Conservation (phyloP, 2,113 vertebrate species). For the Kryptolebias marmoratus region DNA sequence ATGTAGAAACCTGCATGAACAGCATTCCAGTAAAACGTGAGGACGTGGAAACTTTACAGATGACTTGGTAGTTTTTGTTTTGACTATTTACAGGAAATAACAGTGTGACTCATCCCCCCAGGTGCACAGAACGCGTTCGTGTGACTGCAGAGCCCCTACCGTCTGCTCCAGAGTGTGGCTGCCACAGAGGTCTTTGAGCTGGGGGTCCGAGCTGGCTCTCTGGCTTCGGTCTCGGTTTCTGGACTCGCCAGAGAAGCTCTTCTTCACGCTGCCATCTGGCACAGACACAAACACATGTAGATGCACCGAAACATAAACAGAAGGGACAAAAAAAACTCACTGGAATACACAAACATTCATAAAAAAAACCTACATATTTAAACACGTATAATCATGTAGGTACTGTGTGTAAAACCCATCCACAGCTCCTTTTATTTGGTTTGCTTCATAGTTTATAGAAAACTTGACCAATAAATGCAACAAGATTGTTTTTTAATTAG, state of each 20-base stretch:
- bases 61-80: conserved; percentile 14
- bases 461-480: conserved; percentile 3
- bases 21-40: conserved; percentile 30
- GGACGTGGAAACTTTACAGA: conserved; percentile 35
- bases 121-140: not conserved
- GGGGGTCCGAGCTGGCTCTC: conserved; percentile 77
- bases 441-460: not conserved
- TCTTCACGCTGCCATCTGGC: conserved; percentile 85
- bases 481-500: conserved; percentile 14
- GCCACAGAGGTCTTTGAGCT: conserved; percentile 75
- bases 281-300: conserved; percentile 11
- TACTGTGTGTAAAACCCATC: not conserved
- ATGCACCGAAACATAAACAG: conserved; percentile 2
- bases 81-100: conserved; percentile 51
- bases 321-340: conserved; percentile 2
- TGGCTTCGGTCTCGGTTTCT: conserved; percentile 80
- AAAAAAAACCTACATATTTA: not conserved
- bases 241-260: conserved; percentile 68
- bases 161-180: conserved; percentile 68
- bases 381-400: not conserved
- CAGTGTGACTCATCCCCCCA: conserved; percentile 25
- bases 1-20: conserved; percentile 2
- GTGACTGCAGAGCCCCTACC: conserved; percentile 42
- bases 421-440: not conserved
- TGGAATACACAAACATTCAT: conserved; percentile 10